Evolutionary conservation across 2,888 invertebrate species (phyloP).

Genomic region (Cepaea hortensis): DNA sequence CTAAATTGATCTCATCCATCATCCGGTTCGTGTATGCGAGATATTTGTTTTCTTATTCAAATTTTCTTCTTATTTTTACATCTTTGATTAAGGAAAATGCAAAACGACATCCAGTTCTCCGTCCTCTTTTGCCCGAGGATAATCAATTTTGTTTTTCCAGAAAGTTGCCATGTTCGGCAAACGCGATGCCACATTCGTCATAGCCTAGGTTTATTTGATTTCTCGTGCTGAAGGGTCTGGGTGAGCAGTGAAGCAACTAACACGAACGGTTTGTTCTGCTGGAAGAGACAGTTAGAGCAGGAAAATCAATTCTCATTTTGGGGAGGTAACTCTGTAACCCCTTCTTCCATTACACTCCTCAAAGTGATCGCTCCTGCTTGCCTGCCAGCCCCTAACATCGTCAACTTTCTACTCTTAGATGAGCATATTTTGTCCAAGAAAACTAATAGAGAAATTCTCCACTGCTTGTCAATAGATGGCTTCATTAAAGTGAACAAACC

Average conservation of each 20-base stretch:
- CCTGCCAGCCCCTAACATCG: too few species aligned
- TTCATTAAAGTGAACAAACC: not conserved
- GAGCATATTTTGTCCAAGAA: not conserved
- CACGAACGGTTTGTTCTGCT: not conserved
- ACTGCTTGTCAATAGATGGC: not conserved
- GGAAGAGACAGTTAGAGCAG: conserved; percentile 14
- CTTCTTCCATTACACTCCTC: not conserved
- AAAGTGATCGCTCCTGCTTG: not conserved
- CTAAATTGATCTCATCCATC: too few species aligned
- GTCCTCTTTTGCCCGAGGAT: conserved; percentile 1
- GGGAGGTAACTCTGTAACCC: conserved; percentile 8
- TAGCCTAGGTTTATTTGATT: conserved; percentile 27
- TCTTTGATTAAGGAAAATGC: not conserved
- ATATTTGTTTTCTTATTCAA: too few species aligned
- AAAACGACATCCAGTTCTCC: not conserved
- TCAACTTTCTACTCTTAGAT: not conserved
- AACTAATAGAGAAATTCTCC: not conserved
- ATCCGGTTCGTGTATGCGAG: too few species aligned
- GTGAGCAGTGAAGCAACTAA: conserved; percentile 10
- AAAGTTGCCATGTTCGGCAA: conserved; percentile 14
- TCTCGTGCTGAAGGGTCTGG: conserved; percentile 14
- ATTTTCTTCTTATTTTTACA: not conserved
- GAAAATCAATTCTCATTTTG: conserved; percentile 18
- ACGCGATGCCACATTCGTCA: conserved; percentile 29
- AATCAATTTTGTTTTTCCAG: conserved; percentile 19